Evolutionary conservation across 2,113 vertebrate species (phyloP).

Genomic region (Phylloscopus trochilus): DNA sequence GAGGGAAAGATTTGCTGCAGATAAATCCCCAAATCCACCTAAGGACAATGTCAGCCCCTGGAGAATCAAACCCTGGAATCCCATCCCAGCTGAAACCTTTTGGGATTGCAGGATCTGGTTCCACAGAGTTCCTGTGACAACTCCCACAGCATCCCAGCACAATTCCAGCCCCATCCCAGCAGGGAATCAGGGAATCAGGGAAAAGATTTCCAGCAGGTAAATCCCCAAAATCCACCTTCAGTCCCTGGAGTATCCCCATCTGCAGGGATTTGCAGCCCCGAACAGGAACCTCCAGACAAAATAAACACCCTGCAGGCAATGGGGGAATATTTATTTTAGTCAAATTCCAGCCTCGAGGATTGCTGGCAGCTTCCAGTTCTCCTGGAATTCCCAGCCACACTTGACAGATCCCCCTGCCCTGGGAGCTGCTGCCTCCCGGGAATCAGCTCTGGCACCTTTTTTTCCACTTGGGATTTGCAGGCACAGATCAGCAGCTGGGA

Average conservation of each 20-base stretch:
- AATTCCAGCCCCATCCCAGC: too few species aligned
- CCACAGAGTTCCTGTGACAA: too few species aligned
- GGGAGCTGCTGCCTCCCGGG: neutral
- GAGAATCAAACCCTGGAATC: too few species aligned
- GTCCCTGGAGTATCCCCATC: neutral
- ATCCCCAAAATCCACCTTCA: neutral
- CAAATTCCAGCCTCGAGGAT: slow-evolving; percentile 35
- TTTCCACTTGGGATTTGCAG: neutral
- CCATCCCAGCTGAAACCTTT: too few species aligned
- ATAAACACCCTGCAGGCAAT: neutral
- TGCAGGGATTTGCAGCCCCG: neutral
- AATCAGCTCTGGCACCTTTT: neutral
- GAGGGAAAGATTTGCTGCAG: too few species aligned
- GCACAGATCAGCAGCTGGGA: neutral
- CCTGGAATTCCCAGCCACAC: neutral
- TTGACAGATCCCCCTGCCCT: neutral
- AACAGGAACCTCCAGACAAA: neutral
- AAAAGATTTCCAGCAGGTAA: neutral
- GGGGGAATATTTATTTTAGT: slow-evolving; percentile 42
- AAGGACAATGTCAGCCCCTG: too few species aligned
- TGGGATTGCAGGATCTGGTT: too few species aligned
- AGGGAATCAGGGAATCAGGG: neutral
- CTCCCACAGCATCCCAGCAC: too few species aligned
- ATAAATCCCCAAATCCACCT: too few species aligned
- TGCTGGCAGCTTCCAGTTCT: neutral